Evolutionary conservation across 2,797 vertebrate species (phyloP), one percentile per base, ranked within the genome.

Genomic region (Thaleichthys pacificus): DNA sequence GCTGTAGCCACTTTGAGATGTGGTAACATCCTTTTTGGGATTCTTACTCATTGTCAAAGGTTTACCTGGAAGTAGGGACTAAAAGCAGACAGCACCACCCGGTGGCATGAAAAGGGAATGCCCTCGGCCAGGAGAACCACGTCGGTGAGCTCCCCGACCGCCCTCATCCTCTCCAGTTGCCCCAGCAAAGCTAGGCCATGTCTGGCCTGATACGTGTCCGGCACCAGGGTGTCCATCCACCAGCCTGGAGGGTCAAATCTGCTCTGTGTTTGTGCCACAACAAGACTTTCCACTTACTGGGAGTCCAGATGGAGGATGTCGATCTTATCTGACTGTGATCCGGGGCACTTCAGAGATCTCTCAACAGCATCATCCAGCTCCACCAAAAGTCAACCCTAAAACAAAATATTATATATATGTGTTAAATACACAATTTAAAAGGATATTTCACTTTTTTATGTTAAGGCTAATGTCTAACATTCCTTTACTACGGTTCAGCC

Each of bases 51-150:
- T 26, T 14, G 58, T 61, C 61, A 17, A 5, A 35, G 30, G 32
- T 56, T 93, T 54, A 95, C 95, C 85, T 89, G 93, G 86, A 97
- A 97, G 74, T 96, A 97, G 24, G 95, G 94, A 62, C 96, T 96
- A 78, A 96, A 97, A 7, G 95, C 94, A 74, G 94, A 95, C 74
- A 97, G 88, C 67, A 97, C 93, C 73, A 96, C 86, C 80, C 92
- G 93, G 87, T 97, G 96, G 91, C 96, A 97, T 15, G 92, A 90
- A 77, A 96, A 97, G 49, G 80, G 81, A 83, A 93, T 82, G 7
- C 89, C 95, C 69, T 95, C 95, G 1, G 94, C 94, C 12, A 95
- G 78, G 4, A 97, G 90, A n/a, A 95, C 88, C 17, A 97, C 92
- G 0, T 97, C 96, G 3, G 90, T 92, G 68, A 97, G 94, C 84